Evolutionary conservation across 2,113 vertebrate genomes (phyloP).

Genomic region (Tragelaphus strepsiceros): DNA sequence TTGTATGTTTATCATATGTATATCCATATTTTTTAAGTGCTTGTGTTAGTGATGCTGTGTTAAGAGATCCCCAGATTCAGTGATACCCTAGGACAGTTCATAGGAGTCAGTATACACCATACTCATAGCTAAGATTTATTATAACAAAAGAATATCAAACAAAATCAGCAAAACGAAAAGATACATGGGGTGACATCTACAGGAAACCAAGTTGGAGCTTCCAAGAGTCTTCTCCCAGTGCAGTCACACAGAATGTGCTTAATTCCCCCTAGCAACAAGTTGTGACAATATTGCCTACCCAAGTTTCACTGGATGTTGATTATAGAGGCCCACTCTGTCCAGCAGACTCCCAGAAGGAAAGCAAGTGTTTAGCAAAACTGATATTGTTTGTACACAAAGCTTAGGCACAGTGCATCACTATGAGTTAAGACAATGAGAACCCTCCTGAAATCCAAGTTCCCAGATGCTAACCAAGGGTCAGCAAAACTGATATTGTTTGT

Average conservation of each 20-base stretch:
- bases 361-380: neutral
- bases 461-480: neutral
- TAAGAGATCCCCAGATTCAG: neutral
- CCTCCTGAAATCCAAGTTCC: neutral
- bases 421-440: neutral
- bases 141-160: neutral
- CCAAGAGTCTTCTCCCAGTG: neutral
- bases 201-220: neutral
- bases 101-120: neutral
- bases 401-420: neutral
- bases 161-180: constrained; percentile 23
- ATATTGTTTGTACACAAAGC: neutral
- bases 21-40: neutral
- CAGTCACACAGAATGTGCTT: neutral
- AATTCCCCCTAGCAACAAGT: neutral
- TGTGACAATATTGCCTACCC: neutral
- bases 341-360: neutral
- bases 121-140: neutral
- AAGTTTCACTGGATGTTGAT: neutral
- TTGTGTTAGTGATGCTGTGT: neutral
- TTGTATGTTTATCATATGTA: neutral
- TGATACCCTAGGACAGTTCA: neutral
- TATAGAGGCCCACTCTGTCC: neutral
- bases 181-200: neutral
- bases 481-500: neutral